These are phyloP conservation scores for Xanthia icteritia DNA, from an alignment of 2,888 invertebrate genomes.

Conservation along the genomic window DNA sequence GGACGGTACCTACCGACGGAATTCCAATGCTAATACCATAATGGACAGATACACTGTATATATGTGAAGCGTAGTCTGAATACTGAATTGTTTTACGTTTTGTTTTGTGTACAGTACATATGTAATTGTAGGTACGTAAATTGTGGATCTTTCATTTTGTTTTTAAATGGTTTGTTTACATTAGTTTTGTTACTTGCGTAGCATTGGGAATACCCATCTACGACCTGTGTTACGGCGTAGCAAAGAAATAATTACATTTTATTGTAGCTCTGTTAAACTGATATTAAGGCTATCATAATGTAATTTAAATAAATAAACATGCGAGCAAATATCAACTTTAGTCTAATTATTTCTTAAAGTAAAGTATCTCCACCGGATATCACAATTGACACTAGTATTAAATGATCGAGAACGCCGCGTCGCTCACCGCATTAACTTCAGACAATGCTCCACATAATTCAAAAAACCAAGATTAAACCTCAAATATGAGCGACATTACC, in stretches of 20 bases:
- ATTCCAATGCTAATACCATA: conserved; percentile 78
- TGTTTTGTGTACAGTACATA: conserved; percentile 20
- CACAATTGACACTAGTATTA: conserved; percentile 19
- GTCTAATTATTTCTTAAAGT: neutral
- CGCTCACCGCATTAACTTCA: conserved; percentile 34
- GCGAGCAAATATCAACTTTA: neutral
- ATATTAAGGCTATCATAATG: too few relatives aligned
- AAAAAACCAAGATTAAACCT: conserved; percentile 59
- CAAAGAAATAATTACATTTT: neutral
- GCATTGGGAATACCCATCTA: conserved; percentile 4
- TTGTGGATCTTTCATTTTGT: conserved; percentile 20
- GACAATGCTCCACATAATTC: conserved; percentile 48
- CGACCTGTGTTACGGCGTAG: neutral
- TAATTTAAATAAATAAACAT: neutral
- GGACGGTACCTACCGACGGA: conserved; percentile 73
- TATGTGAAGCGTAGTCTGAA: conserved; percentile 56
- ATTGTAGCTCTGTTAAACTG: neutral
- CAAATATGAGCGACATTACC: conserved; percentile 63
- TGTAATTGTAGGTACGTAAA: conserved; percentile 15
- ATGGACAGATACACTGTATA: conserved; percentile 68
- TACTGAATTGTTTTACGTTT: conserved; percentile 54
- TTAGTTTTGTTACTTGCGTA: conserved; percentile 25
- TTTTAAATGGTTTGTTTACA: conserved; percentile 32
- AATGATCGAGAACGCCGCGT: conserved; percentile 7
- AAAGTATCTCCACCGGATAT: neutral